phyloP scores from a whole-genome alignment of 2,113 vertebrate species.

The Solenodon paradoxus region DNA sequence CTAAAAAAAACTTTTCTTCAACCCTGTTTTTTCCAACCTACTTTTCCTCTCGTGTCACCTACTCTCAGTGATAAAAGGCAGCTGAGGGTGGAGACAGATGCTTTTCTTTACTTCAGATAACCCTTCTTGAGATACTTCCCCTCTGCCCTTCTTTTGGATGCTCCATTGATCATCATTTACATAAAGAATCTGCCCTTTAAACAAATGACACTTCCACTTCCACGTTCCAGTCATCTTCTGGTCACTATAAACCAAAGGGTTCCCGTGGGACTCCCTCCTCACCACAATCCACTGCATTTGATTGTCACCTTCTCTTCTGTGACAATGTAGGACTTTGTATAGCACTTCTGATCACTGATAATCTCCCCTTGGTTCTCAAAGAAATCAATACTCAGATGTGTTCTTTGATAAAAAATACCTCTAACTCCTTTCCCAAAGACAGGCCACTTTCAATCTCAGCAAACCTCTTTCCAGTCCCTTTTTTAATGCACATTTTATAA shows the following conservation, averaged over 20 bases:
- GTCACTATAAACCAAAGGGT: constrained; percentile 1
- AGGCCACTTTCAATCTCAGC: neutral
- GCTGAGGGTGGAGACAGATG: neutral
- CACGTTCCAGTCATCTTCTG: neutral
- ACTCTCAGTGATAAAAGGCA: neutral
- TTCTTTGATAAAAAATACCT: neutral
- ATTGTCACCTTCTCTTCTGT: neutral
- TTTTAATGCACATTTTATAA: neutral
- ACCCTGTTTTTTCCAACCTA: neutral
- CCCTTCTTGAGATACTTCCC: neutral
- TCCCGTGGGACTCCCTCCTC: neutral
- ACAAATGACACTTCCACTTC: neutral
- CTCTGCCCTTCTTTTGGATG: constrained; percentile 5
- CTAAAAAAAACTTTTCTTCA: neutral
- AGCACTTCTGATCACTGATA: neutral
- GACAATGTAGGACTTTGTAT: neutral
- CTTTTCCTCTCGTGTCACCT: neutral
- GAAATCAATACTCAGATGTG: neutral
- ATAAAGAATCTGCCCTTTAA: constrained; percentile 30
- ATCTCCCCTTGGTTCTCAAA: neutral
- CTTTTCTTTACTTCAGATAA: neutral
- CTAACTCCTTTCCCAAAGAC: neutral
- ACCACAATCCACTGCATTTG: neutral
- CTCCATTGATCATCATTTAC: constrained; percentile 8
- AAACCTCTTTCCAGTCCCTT: neutral